Evolutionary conservation across 2,888 invertebrate genomes (phyloP).

Genomic region (Patella depressa): DNA sequence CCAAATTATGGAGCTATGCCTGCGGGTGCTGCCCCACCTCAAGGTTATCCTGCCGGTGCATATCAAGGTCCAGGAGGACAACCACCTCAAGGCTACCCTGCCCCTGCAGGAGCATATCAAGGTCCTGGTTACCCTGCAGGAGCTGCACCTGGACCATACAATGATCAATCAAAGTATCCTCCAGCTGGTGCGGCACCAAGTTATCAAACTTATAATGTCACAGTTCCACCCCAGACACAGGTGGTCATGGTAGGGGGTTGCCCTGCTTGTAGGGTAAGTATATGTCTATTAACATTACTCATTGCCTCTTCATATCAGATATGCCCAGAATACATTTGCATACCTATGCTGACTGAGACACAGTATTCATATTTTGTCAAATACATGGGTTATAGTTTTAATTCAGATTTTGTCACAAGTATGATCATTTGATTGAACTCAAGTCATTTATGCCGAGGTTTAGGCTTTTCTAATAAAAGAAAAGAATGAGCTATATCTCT

Average conservation of each 20-base stretch:
- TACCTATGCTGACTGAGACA: too few relatives aligned
- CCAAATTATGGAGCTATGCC: constrained; percentile 9
- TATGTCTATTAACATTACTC: not conserved
- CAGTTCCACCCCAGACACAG: constrained; percentile 74
- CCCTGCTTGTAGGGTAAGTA: constrained; percentile 84
- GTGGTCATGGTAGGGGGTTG: constrained; percentile 89
- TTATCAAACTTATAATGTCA: constrained; percentile 72
- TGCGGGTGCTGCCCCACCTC: constrained; percentile 19
- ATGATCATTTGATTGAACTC: too few relatives aligned
- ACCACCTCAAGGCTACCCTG: constrained; percentile 22
- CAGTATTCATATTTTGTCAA: too few relatives aligned
- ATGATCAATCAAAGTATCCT: constrained; percentile 14
- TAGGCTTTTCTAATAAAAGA: too few relatives aligned
- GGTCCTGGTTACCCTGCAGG: constrained; percentile 14
- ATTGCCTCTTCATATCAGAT: not conserved
- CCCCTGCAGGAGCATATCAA: constrained; percentile 22
- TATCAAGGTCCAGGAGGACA: constrained; percentile 19
- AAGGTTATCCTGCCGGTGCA: constrained; percentile 17
- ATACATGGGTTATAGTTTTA: too few relatives aligned
- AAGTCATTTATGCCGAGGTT: too few relatives aligned
- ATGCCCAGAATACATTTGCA: not conserved
- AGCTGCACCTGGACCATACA: constrained; percentile 26
- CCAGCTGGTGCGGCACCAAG: constrained; percentile 37
- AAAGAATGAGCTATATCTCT: too few relatives aligned
- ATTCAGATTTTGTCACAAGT: too few relatives aligned